A percentile compares a stretch with the other conserved stretches of the same genome.
Evolutionary conservation across 1,140 invertebrate species (phyloP).

Genomic region (Brachionus sp.): DNA sequence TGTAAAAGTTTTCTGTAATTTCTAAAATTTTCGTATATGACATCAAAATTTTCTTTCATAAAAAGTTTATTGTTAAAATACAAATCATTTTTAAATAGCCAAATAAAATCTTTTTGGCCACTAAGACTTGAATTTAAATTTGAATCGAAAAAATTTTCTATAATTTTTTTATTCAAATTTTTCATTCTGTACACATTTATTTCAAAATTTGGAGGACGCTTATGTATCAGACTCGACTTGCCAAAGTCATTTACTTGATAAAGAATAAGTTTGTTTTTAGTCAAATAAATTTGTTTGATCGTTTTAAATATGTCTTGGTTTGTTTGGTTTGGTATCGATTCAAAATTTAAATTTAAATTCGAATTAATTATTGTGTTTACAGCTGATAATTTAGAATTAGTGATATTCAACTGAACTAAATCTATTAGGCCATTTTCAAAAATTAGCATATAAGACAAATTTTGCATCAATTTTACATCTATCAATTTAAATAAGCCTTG

Average conservation of each 20-base stretch:
- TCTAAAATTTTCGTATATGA: constrained; percentile 13
- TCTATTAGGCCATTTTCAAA: constrained; percentile 14
- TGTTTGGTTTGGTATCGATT: background rate
- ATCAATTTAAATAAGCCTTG: constrained; percentile 5
- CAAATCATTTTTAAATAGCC: constrained; percentile 28
- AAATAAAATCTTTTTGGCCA: background rate
- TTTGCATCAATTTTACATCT: background rate
- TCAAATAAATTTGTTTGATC: background rate
- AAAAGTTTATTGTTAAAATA: background rate
- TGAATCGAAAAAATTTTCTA: background rate
- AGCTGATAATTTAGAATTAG: background rate
- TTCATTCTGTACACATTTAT: constrained; percentile 11
- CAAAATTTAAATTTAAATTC: background rate
- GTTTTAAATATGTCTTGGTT: background rate
- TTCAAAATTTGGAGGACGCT: constrained; percentile 1
- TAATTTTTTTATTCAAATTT: background rate
- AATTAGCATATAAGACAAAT: background rate
- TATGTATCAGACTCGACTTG: constrained; percentile 19
- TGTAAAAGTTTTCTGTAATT: background rate
- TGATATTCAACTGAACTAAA: background rate
- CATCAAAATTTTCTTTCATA: background rate
- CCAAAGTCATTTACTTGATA: constrained; percentile 36
- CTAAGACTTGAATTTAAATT: background rate
- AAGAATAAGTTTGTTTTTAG: background rate
- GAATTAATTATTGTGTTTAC: background rate